A percentile compares a stretch with the other conserved stretches of the same genome.
These are phyloP conservation scores for pig (Sus scrofa) DNA, from an alignment of 2,113 vertebrate genomes.

Conservation along the genomic window T2T-Sscrofa CM000813.6:26123001-26123500, in stretches of 20 bases:
- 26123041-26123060: not conserved
- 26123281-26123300: not conserved
- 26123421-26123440: not conserved
- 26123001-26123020: not conserved
- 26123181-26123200: accelerated
- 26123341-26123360: not conserved
- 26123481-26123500: too few relatives aligned
- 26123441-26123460: not conserved
- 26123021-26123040: not conserved
- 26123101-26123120: not conserved
- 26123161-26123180: not conserved
- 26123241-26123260: not conserved
- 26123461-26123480: too few relatives aligned
- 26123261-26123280: not conserved
- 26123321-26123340: not conserved
- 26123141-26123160: not conserved
- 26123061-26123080: not conserved
- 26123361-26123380: not conserved
- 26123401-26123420: not conserved
- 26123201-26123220: not conserved
- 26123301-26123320: not conserved
- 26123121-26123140: not conserved
- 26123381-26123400: not conserved
- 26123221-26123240: not conserved
- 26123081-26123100: not conserved